Base-by-base conservation (phyloP, 2,797 vertebrate species). In the Natrix natrix region DNA sequence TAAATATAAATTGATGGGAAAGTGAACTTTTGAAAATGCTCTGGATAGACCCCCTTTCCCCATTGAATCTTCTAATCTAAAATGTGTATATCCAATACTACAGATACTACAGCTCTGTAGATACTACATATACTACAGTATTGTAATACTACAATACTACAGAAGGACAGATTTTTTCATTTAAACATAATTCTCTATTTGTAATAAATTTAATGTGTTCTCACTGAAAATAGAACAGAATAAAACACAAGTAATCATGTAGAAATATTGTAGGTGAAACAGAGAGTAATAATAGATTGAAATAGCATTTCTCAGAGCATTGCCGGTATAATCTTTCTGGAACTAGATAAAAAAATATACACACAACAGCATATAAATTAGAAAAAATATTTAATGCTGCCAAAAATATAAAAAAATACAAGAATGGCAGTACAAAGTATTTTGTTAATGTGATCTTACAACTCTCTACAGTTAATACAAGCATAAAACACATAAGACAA, bases 381-480 rank as follows among this genome's bases (percentile, higher is more conserved):
- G 97, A 98, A 97, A 98, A 98, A 98, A 98, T 98, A 98, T 98
- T 98, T 98, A 98, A 98, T 98, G 98, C 98, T 98, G 98, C 98
- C 98, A 97, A 97, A 96, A 98, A 95, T 97, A 98, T 98, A 90
- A 97, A 98, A 98, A 98, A 98, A 98, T 98, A 98, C 97, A 98
- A 96, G 97, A 98, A 97, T 98, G 98, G 98, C 98, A 98, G 97
- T 98, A 98, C 97, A 98, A 98, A 98, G 97, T 97, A 97, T 95
- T 97, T 97, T 97, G 97, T 97, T 97, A 48, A 97, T 97, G 97
- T 95, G 95, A 96, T 97, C 97, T 97, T 97, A 98, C 97, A 97
- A 95, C 96, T 98, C 97, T 98, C 97, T 97, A 97, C 97, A 98
- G 74, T 97, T 96, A 96, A 97, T 97, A 98, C 97, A 97, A 94